These are phyloP conservation scores for Creontiades dilutus DNA, from an alignment of 2,888 invertebrate genomes.

Conservation along the genomic window DNA sequence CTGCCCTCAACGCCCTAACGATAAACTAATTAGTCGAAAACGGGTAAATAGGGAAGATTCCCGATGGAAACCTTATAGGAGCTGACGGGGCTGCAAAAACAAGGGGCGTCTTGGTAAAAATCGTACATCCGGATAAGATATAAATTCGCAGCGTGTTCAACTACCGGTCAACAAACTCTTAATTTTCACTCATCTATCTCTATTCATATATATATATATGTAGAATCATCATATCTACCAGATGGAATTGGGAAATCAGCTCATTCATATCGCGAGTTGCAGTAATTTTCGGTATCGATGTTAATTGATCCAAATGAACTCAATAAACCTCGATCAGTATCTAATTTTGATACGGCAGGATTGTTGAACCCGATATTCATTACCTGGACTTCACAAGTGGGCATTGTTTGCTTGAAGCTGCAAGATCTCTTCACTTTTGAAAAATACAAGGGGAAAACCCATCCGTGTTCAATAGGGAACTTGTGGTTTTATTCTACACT, in stretches of 20 bases:
- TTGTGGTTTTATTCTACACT: no score
- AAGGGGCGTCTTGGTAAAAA: not conserved
- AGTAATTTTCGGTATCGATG: not conserved
- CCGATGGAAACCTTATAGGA: not conserved
- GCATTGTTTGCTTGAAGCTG: no score
- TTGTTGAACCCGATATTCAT: no score
- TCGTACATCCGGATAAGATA: not conserved
- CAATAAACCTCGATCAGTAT: not conserved
- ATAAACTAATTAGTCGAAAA: constrained; percentile 18
- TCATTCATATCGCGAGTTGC: not conserved
- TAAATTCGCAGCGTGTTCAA: not conserved
- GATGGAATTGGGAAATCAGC: constrained; percentile 1
- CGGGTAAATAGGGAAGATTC: constrained; percentile 10
- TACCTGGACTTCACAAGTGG: no score
- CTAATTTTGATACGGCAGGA: no score
- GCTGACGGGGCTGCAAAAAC: constrained; percentile 2
- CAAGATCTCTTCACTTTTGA: no score
- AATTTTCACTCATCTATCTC: constrained; percentile 17
- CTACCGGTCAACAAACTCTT: not conserved
- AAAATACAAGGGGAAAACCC: no score
- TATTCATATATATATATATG: not conserved
- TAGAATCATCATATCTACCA: not conserved
- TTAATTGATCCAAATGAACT: not conserved
- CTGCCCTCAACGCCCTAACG: constrained; percentile 11
- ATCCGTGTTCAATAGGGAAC: no score